These are phyloP conservation scores for Cotesia chilonis DNA, from an alignment of 1,140 invertebrate genomes.

Conservation along the genomic window DNA sequence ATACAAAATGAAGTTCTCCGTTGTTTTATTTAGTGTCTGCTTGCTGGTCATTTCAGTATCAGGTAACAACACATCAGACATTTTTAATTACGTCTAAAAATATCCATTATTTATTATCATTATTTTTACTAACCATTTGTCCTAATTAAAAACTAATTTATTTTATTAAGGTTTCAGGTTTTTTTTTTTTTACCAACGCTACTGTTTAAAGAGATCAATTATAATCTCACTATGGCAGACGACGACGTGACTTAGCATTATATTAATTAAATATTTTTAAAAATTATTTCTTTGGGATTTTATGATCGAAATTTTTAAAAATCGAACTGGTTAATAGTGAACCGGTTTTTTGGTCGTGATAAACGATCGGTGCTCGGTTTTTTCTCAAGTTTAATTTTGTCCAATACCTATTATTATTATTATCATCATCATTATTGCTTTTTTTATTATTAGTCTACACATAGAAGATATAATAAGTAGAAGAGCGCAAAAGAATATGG, in stretches of 20 bases:
- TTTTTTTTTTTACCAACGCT: not conserved
- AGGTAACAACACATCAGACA: constrained; percentile 21
- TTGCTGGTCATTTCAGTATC: constrained; percentile 32
- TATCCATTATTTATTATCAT: too few species aligned
- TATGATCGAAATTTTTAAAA: not conserved
- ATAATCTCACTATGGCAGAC: not conserved
- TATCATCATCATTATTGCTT: too few species aligned
- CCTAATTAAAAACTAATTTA: not conserved
- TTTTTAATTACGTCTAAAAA: not conserved
- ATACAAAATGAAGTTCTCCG: constrained; percentile 25
- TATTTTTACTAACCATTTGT: too few species aligned
- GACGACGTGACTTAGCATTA: not conserved
- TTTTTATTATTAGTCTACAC: too few species aligned
- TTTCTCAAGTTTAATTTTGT: not conserved
- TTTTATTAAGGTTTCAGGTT: not conserved
- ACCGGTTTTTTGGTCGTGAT: constrained; percentile 23
- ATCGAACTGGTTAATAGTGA: not conserved
- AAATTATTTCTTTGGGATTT: not conserved
- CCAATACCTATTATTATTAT: too few species aligned
- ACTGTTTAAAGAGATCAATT: not conserved
- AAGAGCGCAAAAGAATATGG: too few species aligned
- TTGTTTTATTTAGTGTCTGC: constrained; percentile 19
- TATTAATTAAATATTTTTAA: not conserved
- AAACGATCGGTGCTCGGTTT: not conserved
- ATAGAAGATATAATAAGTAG: too few species aligned